phyloP scores from a whole-genome alignment of 1,140 invertebrate genomes.

The Telenomus remus region DNA sequence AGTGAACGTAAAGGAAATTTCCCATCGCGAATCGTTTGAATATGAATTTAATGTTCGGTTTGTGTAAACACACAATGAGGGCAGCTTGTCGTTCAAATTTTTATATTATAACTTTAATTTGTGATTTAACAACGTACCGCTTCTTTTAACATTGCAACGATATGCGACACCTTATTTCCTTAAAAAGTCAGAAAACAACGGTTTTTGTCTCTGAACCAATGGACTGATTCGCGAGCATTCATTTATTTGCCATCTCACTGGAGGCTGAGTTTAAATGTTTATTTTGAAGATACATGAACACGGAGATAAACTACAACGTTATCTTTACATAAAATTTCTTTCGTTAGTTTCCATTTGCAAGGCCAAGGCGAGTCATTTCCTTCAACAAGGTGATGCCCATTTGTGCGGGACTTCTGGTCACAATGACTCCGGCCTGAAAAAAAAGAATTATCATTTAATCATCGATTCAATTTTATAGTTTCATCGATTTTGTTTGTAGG shows the following conservation, averaged over 20 bases:
- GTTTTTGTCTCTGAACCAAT: conserved; percentile 16
- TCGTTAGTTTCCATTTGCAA: conserved; percentile 71
- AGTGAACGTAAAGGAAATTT: conserved; percentile 20
- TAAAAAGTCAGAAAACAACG: conserved; percentile 19
- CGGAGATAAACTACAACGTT: conserved; percentile 71
- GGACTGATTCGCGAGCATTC: conserved; percentile 18
- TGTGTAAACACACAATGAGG: conserved; percentile 15
- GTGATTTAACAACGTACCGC: conserved; percentile 29
- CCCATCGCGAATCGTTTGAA: conserved; percentile 11
- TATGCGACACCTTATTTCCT: conserved; percentile 19
- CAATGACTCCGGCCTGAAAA: conserved; percentile 89
- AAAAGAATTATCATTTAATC: conserved; percentile 6
- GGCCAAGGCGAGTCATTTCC: conserved; percentile 87
- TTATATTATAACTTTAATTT: conserved; percentile 9
- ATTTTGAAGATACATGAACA: conserved; percentile 70
- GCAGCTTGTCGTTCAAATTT: conserved; percentile 20
- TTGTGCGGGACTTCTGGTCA: conserved; percentile 96
- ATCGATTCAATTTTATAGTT: neutral
- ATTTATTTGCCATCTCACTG: conserved; percentile 34
- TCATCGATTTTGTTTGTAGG: neutral
- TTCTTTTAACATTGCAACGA: conserved; percentile 20
- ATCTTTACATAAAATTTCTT: conserved; percentile 55
- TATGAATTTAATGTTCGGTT: conserved; percentile 15
- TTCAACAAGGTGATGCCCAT: conserved; percentile 93
- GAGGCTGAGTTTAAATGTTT: conserved; percentile 63